Evolutionary conservation across 2,113 vertebrate genomes (phyloP), one percentile per base, ranked within the genome.

Genomic region (Silurus glanis): DNA sequence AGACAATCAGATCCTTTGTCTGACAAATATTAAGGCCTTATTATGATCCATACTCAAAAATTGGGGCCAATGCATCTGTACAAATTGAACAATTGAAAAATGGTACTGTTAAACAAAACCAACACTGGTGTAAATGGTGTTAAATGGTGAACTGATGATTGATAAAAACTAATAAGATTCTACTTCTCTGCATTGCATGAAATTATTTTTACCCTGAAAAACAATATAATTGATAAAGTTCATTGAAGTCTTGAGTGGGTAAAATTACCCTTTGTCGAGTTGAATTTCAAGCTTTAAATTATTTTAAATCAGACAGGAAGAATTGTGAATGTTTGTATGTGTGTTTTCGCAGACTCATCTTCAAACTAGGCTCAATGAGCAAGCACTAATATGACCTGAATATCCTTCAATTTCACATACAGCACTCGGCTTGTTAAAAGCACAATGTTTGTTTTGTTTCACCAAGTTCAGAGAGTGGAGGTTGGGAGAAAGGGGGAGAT

Each of bases 381-480:
- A 90, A 91, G 91, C 91, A 90, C 92, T 95, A 93, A 94, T 92
- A 91, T 92, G 92, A 92, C 92, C 92, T 92, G 90, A 93, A 91
- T 94, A 92, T 92, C 91, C 87, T 89, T 80, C 80, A 84, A 86
- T 91, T 85, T 81, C 89, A 89, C 90, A 89, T 84, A 87, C 75
- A 90, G 84, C 80, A 75, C 69, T 81, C 49, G 82, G 86, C 82
- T 87, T 88, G 87, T 86, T 88, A 85, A 85, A 86, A 82, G 90
- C 89, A 96, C 94, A 96, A 93, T 94, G 93, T 92, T 92, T 90
- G 91, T 94, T 94, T 95, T 96, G 94, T 95, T 94, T 87, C 90
- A 89, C 89, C 85, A 91, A 93, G 94, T 93, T 91, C 86, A 85
- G 91, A 91, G 91, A 91, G 91, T 87, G 69, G 86, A 82, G 59